Base-by-base conservation (phyloP, 2,888 invertebrate species). In the Microplitis manilae region DNA sequence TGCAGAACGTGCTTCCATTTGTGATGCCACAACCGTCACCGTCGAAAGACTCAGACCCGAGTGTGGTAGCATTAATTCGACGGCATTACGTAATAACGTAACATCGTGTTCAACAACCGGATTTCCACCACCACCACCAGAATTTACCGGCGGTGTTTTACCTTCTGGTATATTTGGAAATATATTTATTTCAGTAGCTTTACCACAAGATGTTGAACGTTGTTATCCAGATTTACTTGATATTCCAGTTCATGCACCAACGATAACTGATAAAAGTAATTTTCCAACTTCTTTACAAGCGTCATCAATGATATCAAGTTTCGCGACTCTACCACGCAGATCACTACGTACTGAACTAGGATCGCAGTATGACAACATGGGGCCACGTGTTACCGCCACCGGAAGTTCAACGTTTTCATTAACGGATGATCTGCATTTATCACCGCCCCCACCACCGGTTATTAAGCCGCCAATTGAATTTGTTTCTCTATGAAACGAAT, bases 361-460 rank as follows among this genome's bases (percentile, higher is more conserved):
- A 80, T 93, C 94, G 74, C 94, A 95, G 80, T 96, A 97, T 89
- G 97, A 97, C 91, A 96, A 96, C 90, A 96, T 96, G 95, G 96
- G 96, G 6, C 95, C 96, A 73, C 92, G 96, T 81, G 95, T 96
- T 73, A 97, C 96, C 8, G 96, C 96, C 59, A 95, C 96, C 80
- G 97, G 97, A 69, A 96, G 96, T 88, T 96, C 96, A 7, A 96
- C 95, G 39, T 93, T 96, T 88, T 96, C 96, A 40, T 92, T 97
- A 82, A 95, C 95, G 80, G 95, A 94, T 85, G 88, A 88, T 73
- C 80, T 87, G 40, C 83, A 85, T 79, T 78, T 88, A 61, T 87
- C 89, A 76, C 88, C 90, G 50, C 91, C 91, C 17, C 91, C 91
- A 41, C 91, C 91, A 1, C 93, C 93, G 20, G 92, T 92, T 86